A percentile compares a stretch with the other conserved stretches of the same genome.
These are phyloP conservation scores for Geodia barretti DNA, from an alignment of 37 sponge, comb jelly and placozoan genomes.

Conservation along the genomic window DNA sequence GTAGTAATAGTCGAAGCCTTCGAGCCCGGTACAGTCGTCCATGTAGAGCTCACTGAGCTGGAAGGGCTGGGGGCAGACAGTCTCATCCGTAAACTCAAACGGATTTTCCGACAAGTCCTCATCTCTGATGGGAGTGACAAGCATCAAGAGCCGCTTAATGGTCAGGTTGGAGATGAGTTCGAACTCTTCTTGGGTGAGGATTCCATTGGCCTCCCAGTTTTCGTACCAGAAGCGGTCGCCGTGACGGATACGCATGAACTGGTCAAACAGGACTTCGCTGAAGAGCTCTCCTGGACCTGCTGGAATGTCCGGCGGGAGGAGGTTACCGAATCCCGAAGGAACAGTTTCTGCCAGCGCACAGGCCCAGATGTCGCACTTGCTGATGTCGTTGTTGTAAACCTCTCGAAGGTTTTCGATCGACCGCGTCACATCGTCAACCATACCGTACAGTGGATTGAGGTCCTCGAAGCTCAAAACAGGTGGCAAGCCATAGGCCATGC, in stretches of 20 bases:
- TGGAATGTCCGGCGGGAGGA: background rate
- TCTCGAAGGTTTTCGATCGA: slow-evolving; percentile 77
- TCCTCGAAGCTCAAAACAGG: slow-evolving; percentile 53
- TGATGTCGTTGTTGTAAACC: slow-evolving; percentile 81
- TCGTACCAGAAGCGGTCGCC: slow-evolving; percentile 97
- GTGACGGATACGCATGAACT: slow-evolving; percentile 91
- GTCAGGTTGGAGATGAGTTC: slow-evolving; percentile 54
- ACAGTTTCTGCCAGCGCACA: slow-evolving; percentile 88
- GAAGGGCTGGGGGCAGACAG: slow-evolving; percentile 82
- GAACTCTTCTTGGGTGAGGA: slow-evolving; percentile 79
- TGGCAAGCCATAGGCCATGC: slow-evolving; percentile 73
- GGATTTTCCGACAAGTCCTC: slow-evolving; percentile 65
- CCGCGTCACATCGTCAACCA: slow-evolving; percentile 35
- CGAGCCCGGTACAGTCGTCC: slow-evolving; percentile 75
- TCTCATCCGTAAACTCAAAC: slow-evolving; percentile 37
- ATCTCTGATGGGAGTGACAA: slow-evolving; percentile 51
- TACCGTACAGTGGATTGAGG: slow-evolving; percentile 79
- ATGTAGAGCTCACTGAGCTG: slow-evolving; percentile 86
- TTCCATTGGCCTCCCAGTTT: slow-evolving; percentile 65
- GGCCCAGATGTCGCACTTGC: slow-evolving; percentile 90
- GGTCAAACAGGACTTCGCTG: slow-evolving; percentile 83
- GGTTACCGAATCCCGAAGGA: slow-evolving; percentile 18
- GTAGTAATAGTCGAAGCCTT: slow-evolving; percentile 77
- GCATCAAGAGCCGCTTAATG: slow-evolving; percentile 62
- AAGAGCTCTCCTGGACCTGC: slow-evolving; percentile 91